Percentiles rank a stretch among this genome's conserved stretches.
These are phyloP conservation scores for Drosophila takahashii DNA, from an alignment of 1,140 invertebrate species.

Conservation along the genomic window DNA sequence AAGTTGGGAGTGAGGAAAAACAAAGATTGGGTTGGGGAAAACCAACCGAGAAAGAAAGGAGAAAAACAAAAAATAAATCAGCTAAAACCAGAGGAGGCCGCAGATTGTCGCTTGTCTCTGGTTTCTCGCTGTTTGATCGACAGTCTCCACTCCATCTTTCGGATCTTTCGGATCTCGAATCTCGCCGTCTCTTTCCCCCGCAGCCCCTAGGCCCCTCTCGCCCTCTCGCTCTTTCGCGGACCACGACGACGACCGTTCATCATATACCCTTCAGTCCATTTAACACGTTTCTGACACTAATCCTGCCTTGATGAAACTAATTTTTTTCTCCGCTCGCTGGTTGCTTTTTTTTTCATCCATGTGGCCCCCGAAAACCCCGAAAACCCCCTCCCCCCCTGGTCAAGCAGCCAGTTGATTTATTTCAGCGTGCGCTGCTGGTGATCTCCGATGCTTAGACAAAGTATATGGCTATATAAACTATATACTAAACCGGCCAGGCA, in stretches of 20 bases:
- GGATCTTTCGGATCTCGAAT: conserved; percentile 9
- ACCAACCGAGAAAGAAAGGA: background rate
- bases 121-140: conserved; percentile 57
- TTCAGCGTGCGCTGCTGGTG: conserved; percentile 81
- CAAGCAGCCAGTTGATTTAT: conserved; percentile 78
- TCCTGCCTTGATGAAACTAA: conserved; percentile 85
- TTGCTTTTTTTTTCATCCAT: conserved; percentile 38
- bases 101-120: conserved; percentile 48
- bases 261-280: conserved; percentile 85
- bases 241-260: conserved; percentile 74
- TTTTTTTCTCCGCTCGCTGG: conserved; percentile 69
- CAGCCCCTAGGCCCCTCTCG: conserved; percentile 22
- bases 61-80: conserved; percentile 23
- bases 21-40: background rate
- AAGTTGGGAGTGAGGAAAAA: conserved; percentile 8
- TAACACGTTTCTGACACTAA: conserved; percentile 85
- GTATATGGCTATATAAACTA: conserved; percentile 58
- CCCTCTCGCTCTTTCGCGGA: conserved; percentile 34
- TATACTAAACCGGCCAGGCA: conserved; percentile 43
- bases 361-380: conserved; percentile 48
- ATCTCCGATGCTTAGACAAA: conserved; percentile 76
- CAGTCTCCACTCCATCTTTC: conserved; percentile 56
- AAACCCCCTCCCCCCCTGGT: conserved; percentile 25
- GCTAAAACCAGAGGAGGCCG: conserved; percentile 23
- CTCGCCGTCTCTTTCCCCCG: background rate